phyloP scores from a whole-genome alignment of 2,797 vertebrate species.

The Microchirus variegatus region DNA sequence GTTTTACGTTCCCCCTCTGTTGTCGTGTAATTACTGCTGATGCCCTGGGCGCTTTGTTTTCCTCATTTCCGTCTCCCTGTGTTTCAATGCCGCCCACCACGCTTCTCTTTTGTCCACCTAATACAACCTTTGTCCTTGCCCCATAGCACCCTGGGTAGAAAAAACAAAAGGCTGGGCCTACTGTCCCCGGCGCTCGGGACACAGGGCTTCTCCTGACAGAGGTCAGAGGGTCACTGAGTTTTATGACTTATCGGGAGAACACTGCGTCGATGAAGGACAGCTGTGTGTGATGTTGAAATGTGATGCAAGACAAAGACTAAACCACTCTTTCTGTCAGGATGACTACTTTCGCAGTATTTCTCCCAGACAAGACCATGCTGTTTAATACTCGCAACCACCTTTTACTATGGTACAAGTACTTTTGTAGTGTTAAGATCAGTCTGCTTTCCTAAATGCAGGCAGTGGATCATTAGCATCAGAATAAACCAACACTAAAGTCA shows the following conservation, averaged over 20 bases:
- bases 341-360: slow-evolving; percentile 35
- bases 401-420: slow-evolving; percentile 1
- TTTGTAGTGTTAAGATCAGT: slow-evolving; percentile 11
- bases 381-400: slow-evolving; percentile 7
- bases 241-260: slow-evolving; percentile 43
- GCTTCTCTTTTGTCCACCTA: slow-evolving; percentile 79
- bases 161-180: slow-evolving; percentile 68
- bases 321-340: slow-evolving; percentile 3
- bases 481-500: slow-evolving; percentile 17
- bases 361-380: slow-evolving; percentile 26
- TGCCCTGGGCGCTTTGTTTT: slow-evolving; percentile 62
- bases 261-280: slow-evolving; percentile 30
- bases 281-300: slow-evolving; percentile 30
- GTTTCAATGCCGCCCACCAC: slow-evolving; percentile 65
- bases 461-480: slow-evolving; percentile 23
- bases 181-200: slow-evolving; percentile 40
- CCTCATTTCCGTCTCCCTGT: slow-evolving; percentile 55
- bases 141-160: slow-evolving; percentile 69
- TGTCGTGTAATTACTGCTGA: slow-evolving; percentile 68
- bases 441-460: slow-evolving; percentile 10
- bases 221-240: slow-evolving; percentile 64
- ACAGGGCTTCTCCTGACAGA: slow-evolving; percentile 37
- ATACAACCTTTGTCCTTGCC: slow-evolving; percentile 70
- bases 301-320: slow-evolving; percentile 30
- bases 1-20: slow-evolving; percentile 59